Evolutionary conservation across 2,113 vertebrate species (phyloP).

Genomic region (Entelurus aequoreus): DNA sequence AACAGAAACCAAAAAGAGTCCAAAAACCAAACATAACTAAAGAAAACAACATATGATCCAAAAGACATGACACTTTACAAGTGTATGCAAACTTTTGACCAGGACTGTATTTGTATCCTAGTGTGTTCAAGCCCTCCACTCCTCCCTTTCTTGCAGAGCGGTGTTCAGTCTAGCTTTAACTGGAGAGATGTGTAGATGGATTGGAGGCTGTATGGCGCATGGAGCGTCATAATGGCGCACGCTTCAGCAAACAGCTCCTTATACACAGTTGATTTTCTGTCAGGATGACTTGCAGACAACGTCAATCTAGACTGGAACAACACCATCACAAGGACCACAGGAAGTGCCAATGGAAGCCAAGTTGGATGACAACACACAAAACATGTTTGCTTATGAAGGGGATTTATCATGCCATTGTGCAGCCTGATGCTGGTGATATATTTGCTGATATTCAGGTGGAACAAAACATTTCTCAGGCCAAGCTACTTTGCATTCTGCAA

Average conservation of each 20-base stretch:
- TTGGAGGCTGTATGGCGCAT: constrained; percentile 7
- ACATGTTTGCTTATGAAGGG: constrained; percentile 25
- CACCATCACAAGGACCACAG: constrained; percentile 57
- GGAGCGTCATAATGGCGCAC: constrained; percentile 13
- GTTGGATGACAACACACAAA: constrained; percentile 10
- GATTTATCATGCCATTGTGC: no score
- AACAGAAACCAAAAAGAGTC: no score
- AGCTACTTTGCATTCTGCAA: neutral
- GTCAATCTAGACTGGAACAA: constrained; percentile 54
- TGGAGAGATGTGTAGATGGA: constrained; percentile 6
- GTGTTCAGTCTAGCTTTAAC: neutral
- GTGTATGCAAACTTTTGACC: no score
- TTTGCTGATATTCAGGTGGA: neutral
- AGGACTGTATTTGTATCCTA: no score
- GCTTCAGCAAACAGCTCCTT: constrained; percentile 60
- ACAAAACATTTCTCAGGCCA: neutral
- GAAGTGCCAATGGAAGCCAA: constrained; percentile 52
- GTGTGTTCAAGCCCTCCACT: neutral
- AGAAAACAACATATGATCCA: no score
- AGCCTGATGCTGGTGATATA: neutral
- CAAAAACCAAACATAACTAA: no score
- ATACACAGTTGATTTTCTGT: constrained; percentile 68
- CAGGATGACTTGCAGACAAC: constrained; percentile 47
- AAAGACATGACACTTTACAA: no score
- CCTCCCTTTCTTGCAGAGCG: neutral